Base-by-base conservation (phyloP, 2,113 vertebrate genomes). In the Rana temporaria region DNA sequence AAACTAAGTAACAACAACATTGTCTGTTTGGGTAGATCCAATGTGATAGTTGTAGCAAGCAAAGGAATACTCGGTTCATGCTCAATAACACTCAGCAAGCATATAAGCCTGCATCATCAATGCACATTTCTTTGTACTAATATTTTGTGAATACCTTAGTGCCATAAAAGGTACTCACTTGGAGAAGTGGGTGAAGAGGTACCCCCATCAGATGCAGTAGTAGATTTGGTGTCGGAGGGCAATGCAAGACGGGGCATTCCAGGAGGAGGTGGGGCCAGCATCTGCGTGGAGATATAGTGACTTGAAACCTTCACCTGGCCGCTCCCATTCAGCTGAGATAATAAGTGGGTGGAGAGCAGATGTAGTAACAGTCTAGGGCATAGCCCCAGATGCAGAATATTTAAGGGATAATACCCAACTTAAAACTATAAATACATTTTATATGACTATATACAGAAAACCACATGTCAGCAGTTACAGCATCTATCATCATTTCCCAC, bases 251-350 rank as follows among this genome's bases (percentile, higher is more conserved):
- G 92, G 85, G 95, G 91, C 89, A 96, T 94, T 88, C 93, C 93
- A 86, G 96, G 94, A 73, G 93, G 92, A 26, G 95, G 95, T 14
- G 96, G 95, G 4, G 93, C 95, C 93, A 97, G 91, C 96, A 96
- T 97, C 93, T 97, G 96, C 84, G 96, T 93, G 82, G 97, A 92
- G 91, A 98, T 94, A 93, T 97, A 98, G 92, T 96, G 96, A 90
- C 94, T 93, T 89, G 96, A 91, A 85, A 96, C 94, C 92, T 96
- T 98, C 87, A 97, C 94, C 92, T 96, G 96, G 88, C 94, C 95
- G 91, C 96, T 96, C 93, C 97, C 96, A 90, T 96, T 98, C 90
- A 97, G 91, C 96, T 98, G 92, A 89, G 88, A 92, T 88, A 86
- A 88, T 86, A 92, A 92, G 89, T 65, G 85, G 20, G n/a, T 38